Conservation (phyloP, 2,797 vertebrate species). For the Paguma larvata region DNA sequence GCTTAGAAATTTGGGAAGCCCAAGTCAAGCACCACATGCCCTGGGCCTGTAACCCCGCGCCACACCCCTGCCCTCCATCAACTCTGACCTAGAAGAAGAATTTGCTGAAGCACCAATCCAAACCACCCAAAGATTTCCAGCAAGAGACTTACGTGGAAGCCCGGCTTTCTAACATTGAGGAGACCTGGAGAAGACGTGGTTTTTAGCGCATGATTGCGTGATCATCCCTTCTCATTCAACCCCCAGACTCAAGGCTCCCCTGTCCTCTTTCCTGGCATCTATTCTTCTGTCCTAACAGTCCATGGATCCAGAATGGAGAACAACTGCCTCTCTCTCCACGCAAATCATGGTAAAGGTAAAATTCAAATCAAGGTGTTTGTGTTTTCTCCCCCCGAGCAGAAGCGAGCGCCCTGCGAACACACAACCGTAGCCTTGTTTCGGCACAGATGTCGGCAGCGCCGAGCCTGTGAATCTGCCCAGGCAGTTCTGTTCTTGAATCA, state of each 20-base stretch:
- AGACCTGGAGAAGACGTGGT: background rate
- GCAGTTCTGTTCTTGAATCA: constrained; percentile 87
- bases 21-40: background rate
- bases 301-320: background rate
- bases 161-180: background rate
- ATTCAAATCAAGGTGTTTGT: constrained; percentile 50
- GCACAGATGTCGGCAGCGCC: constrained; percentile 86
- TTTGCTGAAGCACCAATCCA: background rate
- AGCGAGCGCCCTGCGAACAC: constrained; percentile 73
- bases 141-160: background rate
- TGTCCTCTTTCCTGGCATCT: background rate
- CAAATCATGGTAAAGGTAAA: constrained; percentile 77
- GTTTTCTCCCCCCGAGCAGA: constrained; percentile 50
- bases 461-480: constrained; percentile 87
- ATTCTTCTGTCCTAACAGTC: background rate
- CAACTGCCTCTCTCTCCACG: constrained; percentile 51
- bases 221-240: background rate
- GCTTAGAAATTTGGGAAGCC: background rate
- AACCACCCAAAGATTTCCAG: background rate
- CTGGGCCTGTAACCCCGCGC: background rate
- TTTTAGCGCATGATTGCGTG: fast-evolving
- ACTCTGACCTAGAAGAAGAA: background rate
- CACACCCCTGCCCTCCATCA: background rate
- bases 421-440: constrained; percentile 76
- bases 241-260: background rate